Conservation (phyloP, 2,888 invertebrate genomes). For the Zygogramma bicolorata region DNA sequence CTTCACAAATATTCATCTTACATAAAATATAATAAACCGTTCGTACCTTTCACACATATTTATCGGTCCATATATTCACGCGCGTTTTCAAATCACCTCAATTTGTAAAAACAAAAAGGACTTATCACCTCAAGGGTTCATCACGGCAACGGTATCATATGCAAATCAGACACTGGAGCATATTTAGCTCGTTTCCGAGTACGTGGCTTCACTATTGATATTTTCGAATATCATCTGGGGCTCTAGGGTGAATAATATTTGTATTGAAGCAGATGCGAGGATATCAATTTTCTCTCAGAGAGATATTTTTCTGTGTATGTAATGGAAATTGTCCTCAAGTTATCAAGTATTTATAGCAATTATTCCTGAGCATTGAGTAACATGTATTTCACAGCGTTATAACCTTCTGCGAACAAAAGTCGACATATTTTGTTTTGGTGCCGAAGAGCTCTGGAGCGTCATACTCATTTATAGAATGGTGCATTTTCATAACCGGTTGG, state of each 20-base stretch:
- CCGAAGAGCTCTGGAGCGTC: too few relatives aligned
- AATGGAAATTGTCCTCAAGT: neutral
- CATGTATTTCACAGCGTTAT: too few relatives aligned
- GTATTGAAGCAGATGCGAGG: neutral
- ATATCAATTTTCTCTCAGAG: neutral
- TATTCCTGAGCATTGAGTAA: too few relatives aligned
- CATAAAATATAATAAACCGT: neutral
- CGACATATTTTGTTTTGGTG: too few relatives aligned
- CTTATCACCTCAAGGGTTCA: constrained; percentile 1
- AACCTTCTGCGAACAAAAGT: too few relatives aligned
- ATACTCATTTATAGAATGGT: too few relatives aligned
- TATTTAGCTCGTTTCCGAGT: neutral
- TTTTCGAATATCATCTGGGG: neutral
- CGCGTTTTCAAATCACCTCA: neutral
- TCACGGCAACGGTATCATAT: neutral
- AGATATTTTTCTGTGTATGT: neutral
- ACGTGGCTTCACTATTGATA: neutral
- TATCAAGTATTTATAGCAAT: too few relatives aligned
- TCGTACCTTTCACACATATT: neutral
- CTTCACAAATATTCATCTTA: neutral
- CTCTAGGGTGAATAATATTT: neutral
- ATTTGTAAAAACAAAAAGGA: neutral
- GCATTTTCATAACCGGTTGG: too few relatives aligned
- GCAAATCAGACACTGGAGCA: neutral
- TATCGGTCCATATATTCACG: neutral